phyloP scores from a whole-genome alignment of 2,113 vertebrate species.

The Todiramphus chloris region DNA sequence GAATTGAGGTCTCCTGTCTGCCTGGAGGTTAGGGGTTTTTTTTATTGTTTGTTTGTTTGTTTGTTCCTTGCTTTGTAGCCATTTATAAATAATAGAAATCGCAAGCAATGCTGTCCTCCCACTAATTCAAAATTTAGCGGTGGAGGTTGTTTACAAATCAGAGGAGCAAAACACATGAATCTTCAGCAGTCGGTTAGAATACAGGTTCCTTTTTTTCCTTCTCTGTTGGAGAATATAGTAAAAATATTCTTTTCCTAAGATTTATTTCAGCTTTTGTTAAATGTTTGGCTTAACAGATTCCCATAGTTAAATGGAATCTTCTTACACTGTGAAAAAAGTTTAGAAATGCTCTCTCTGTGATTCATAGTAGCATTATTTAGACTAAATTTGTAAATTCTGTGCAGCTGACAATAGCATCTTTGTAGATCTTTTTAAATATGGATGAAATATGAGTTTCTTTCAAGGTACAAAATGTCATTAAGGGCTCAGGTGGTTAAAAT shows the following conservation, averaged over 20 bases:
- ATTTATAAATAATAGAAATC: slow-evolving; percentile 37
- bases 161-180: neutral
- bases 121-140: slow-evolving; percentile 31
- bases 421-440: slow-evolving; percentile 67
- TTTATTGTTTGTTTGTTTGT: neutral
- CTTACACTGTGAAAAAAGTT: slow-evolving; percentile 43
- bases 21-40: neutral
- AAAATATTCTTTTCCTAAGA: slow-evolving; percentile 46
- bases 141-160: slow-evolving; percentile 27
- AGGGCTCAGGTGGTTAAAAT: slow-evolving; percentile 97
- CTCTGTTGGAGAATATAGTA: neutral
- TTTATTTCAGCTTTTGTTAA: slow-evolving; percentile 53
- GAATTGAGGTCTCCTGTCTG: neutral
- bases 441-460: slow-evolving; percentile 76
- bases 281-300: slow-evolving; percentile 9
- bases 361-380: slow-evolving; percentile 30
- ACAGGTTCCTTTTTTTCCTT: neutral
- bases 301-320: neutral
- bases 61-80: neutral
- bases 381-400: slow-evolving; percentile 37
- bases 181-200: neutral
- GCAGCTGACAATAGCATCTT: slow-evolving; percentile 56
- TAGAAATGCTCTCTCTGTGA: slow-evolving; percentile 1
- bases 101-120: neutral
- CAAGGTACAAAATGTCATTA: slow-evolving; percentile 80